These are phyloP conservation scores for Aplochiton taeniatus DNA, from an alignment of 2,797 vertebrate genomes.

Conservation along the genomic window DNA sequence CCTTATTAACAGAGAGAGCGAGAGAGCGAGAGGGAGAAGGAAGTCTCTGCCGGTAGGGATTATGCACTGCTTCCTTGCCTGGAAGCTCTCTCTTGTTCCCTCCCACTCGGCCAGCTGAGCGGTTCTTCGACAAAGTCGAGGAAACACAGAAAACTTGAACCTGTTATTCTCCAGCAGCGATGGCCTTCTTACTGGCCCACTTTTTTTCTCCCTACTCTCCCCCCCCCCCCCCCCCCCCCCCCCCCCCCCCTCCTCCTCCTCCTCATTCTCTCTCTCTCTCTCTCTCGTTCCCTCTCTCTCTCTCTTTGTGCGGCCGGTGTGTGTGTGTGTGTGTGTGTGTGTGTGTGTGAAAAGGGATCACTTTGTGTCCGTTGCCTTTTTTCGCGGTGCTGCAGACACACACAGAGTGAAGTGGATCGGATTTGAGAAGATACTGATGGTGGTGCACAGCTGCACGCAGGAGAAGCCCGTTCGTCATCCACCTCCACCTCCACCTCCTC, in stretches of 20 bases:
- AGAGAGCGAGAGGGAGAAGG: slow-evolving; percentile 73
- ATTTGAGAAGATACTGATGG: slow-evolving; percentile 70
- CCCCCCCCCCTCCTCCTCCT: slow-evolving; percentile 18
- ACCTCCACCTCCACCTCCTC: slow-evolving; percentile 43
- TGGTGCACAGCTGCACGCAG: slow-evolving; percentile 85
- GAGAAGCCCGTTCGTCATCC: slow-evolving; percentile 79
- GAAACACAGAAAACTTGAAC: slow-evolving; percentile 72
- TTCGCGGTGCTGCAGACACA: slow-evolving; percentile 61
- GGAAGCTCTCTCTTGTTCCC: slow-evolving; percentile 79
- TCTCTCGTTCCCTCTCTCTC: slow-evolving; percentile 14
- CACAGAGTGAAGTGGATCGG: slow-evolving; percentile 60
- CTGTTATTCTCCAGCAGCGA: slow-evolving; percentile 62
- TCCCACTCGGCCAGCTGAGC: slow-evolving; percentile 79
- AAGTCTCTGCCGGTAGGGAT: slow-evolving; percentile 88
- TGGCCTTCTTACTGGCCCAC: slow-evolving; percentile 59
- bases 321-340: slow-evolving; percentile 31
- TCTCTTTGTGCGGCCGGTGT: slow-evolving; percentile 21
- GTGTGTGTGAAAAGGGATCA: slow-evolving; percentile 68
- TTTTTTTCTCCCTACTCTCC: slow-evolving; percentile 41
- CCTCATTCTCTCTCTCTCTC: slow-evolving; percentile 11
- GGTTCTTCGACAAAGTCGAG: slow-evolving; percentile 63
- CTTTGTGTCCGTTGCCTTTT: slow-evolving; percentile 72
- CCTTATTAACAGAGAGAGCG: slow-evolving; percentile 73
- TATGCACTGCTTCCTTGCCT: slow-evolving; percentile 87
- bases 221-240: slow-evolving; percentile 13